Conservation (phyloP, 2,113 vertebrate genomes). For the Emberiza fucata region DNA sequence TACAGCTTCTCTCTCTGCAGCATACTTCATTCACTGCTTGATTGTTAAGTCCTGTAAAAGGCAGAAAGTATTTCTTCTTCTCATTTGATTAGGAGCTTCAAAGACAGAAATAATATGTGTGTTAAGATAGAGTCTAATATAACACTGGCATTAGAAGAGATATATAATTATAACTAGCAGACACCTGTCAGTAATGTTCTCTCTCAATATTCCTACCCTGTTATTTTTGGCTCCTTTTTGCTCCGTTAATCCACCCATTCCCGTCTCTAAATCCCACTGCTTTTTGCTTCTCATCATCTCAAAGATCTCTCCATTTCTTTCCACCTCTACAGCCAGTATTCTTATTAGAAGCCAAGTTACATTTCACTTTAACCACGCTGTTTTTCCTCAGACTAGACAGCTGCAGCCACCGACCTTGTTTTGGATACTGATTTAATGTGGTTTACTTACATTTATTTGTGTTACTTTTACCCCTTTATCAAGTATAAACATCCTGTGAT, state of each 20-base stretch:
- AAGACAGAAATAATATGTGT: constrained; percentile 31
- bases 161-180: constrained; percentile 31
- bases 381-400: background rate
- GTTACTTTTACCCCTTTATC: background rate
- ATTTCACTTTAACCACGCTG: background rate
- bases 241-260: background rate
- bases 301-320: constrained; percentile 32
- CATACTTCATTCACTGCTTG: background rate
- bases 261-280: constrained; percentile 2
- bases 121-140: constrained; percentile 38
- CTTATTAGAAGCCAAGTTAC: background rate
- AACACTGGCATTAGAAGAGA: constrained; percentile 20
- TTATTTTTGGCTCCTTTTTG: constrained; percentile 55
- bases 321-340: constrained; percentile 6
- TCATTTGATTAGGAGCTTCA: background rate
- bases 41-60: background rate
- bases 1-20: background rate
- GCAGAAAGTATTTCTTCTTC: background rate
- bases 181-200: constrained; percentile 43
- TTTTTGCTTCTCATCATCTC: constrained; percentile 37
- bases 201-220: constrained; percentile 22
- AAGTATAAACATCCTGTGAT: background rate
- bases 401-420: background rate
- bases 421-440: background rate
- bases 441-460: background rate